Evolutionary conservation across 2,797 vertebrate species (phyloP).

Genomic region (Prionace glauca): DNA sequence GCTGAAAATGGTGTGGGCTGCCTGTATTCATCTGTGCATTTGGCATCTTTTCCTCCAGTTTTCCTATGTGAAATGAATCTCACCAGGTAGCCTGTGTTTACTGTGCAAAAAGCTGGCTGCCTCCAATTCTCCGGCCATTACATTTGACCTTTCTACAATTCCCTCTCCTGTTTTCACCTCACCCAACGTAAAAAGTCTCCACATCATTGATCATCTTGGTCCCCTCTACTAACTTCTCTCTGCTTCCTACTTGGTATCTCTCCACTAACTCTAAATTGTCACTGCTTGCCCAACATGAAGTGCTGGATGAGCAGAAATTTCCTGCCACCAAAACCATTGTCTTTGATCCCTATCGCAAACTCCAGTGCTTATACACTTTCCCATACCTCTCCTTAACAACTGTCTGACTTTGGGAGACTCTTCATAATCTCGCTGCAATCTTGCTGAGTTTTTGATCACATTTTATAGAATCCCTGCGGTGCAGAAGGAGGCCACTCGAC

Average conservation of each 20-base stretch:
- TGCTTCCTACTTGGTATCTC: too few species aligned
- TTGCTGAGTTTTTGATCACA: not conserved
- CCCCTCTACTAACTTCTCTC: not conserved
- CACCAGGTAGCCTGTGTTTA: not conserved
- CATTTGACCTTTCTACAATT: not conserved
- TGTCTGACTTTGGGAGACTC: not conserved
- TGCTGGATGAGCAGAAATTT: too few species aligned
- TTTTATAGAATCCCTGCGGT: too few species aligned
- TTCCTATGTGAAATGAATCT: not conserved
- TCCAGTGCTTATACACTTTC: not conserved
- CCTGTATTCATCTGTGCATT: not conserved
- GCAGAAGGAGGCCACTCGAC: too few species aligned
- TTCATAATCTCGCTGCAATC: not conserved
- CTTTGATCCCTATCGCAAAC: not conserved
- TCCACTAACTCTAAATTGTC: too few species aligned
- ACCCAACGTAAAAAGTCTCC: not conserved
- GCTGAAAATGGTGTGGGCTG: not conserved
- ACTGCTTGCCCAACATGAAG: too few species aligned
- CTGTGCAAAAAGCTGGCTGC: not conserved
- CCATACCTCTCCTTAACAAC: not conserved
- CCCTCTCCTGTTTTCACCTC: not conserved
- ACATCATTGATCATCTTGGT: not conserved
- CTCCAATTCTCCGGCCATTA: not conserved
- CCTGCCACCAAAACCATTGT: too few species aligned
- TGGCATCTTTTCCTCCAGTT: not conserved